Evolutionary conservation across 2,113 vertebrate genomes (phyloP).

Genomic region (Amblyopsis rosae): DNA sequence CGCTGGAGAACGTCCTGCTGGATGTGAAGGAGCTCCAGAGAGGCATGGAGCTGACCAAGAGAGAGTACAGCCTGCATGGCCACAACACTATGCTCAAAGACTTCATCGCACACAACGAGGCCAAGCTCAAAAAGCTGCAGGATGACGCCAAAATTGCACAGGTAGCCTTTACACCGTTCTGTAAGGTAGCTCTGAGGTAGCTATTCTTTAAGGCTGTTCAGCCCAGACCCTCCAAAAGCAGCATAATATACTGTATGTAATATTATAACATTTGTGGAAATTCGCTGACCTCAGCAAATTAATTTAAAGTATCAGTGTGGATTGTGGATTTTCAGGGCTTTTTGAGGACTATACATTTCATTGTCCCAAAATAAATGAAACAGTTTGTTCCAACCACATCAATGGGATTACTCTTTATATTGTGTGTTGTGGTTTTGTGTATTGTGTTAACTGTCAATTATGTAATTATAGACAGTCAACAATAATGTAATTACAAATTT

Average conservation of each 20-base stretch:
- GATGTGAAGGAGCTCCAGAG: conserved; percentile 93
- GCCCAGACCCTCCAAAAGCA: too few relatives aligned
- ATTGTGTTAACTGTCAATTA: background rate
- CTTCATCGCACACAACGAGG: conserved; percentile 86
- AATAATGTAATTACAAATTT: too few relatives aligned
- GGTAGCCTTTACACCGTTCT: conserved; percentile 58
- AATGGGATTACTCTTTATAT: background rate
- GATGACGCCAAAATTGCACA: conserved; percentile 91
- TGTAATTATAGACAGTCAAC: too few relatives aligned
- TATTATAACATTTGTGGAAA: too few relatives aligned
- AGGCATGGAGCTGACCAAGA: conserved; percentile 91
- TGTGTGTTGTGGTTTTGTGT: background rate
- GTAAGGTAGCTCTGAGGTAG: background rate
- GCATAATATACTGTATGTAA: too few relatives aligned
- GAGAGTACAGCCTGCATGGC: conserved; percentile 90
- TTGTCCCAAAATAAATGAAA: too few relatives aligned
- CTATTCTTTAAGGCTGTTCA: background rate
- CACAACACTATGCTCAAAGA: conserved; percentile 85
- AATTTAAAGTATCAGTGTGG: too few relatives aligned
- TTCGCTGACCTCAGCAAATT: too few relatives aligned
- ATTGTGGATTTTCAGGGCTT: too few relatives aligned
- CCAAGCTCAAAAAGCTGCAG: conserved; percentile 91
- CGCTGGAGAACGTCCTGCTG: conserved; percentile 92
- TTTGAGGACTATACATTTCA: too few relatives aligned
- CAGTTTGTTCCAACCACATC: too few relatives aligned